These are phyloP conservation scores for Diplolepis rosae DNA, from an alignment of 2,888 invertebrate species.

Conservation along the genomic window DNA sequence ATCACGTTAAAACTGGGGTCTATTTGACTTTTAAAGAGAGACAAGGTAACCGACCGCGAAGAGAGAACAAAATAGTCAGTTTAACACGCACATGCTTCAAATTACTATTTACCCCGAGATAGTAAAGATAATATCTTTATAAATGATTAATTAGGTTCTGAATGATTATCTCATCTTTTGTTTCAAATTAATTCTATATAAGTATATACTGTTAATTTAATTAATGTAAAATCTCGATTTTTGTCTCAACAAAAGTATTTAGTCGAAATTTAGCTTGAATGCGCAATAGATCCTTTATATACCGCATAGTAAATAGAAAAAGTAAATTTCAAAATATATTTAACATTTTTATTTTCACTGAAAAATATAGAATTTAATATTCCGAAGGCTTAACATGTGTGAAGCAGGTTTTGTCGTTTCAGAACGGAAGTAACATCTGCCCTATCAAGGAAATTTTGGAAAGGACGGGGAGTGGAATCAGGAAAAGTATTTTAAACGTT, in stretches of 20 bases:
- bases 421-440: slow-evolving; percentile 29
- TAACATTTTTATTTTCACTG: neutral
- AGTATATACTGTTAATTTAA: neutral
- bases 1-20: slow-evolving; percentile 23
- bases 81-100: slow-evolving; percentile 27
- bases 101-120: slow-evolving; percentile 19
- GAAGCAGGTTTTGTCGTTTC: slow-evolving; percentile 20
- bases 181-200: neutral
- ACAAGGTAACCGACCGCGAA: slow-evolving; percentile 27
- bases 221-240: neutral
- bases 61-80: slow-evolving; percentile 30
- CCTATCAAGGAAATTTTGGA: slow-evolving; percentile 9
- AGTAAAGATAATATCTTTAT: slow-evolving; percentile 26
- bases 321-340: neutral
- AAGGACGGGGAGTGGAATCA: slow-evolving; percentile 16
- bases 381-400: slow-evolving; percentile 13
- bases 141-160: slow-evolving; percentile 3
- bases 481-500: slow-evolving; percentile 23
- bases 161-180: neutral
- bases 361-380: neutral
- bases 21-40: slow-evolving; percentile 26
- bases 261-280: too few species aligned
- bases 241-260: neutral
- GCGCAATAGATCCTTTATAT: too few species aligned
- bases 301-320: too few species aligned